Percentiles rank a stretch among this genome's conserved stretches.
These are phyloP conservation scores for Xenops minutus DNA, from an alignment of 2,797 vertebrate genomes.

Conservation along the genomic window DNA sequence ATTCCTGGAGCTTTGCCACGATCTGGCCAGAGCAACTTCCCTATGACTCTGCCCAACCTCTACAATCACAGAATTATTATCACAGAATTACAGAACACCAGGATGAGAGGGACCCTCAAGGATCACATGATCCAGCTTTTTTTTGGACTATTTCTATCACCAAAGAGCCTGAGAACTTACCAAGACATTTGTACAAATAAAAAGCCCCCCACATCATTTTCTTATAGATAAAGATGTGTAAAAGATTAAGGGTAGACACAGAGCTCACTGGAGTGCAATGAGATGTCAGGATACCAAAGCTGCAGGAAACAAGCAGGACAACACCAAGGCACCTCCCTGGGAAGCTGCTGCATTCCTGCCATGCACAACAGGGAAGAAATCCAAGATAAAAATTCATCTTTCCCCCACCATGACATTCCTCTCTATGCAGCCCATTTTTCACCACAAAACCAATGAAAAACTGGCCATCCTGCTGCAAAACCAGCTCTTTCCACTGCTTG, in stretches of 20 bases:
- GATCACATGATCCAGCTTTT: background rate
- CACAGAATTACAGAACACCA: background rate
- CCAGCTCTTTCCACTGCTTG: background rate
- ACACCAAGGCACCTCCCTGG: background rate
- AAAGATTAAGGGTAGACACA: no score
- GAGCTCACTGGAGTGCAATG: fast-evolving
- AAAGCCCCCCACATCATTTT: background rate
- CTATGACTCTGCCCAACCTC: background rate
- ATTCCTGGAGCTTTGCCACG: background rate
- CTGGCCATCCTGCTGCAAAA: background rate
- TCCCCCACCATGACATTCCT: background rate
- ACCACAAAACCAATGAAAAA: background rate
- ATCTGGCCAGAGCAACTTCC: background rate
- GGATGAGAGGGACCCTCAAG: background rate
- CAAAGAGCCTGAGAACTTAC: background rate
- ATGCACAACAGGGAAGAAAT: background rate
- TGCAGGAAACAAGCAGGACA: background rate
- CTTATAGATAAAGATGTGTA: background rate
- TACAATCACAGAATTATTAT: background rate
- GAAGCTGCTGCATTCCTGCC: background rate
- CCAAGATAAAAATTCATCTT: background rate
- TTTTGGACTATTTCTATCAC: background rate
- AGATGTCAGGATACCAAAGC: background rate
- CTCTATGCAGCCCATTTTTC: background rate
- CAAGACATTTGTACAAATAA: background rate